Base-by-base conservation (phyloP, 2,888 invertebrate genomes). In the Apodemia hepburni region DNA sequence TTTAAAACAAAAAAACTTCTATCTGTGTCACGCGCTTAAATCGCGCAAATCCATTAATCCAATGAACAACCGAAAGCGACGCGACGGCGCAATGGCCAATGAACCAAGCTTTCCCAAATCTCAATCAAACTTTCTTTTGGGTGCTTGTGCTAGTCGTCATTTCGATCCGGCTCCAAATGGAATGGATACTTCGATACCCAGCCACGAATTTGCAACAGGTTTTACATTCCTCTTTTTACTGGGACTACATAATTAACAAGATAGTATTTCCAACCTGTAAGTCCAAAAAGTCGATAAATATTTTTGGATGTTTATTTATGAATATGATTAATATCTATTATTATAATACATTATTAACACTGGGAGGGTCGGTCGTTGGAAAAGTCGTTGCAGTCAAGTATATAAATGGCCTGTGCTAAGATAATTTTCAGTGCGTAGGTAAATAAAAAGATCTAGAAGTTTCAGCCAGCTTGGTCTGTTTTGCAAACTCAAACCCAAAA, bases 171-270 rank as follows among this genome's bases (percentile, higher is more conserved):
- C n/a, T n/a, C 38, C 38, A 12, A 38, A 12, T 12, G 45, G 45
- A 38, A n/a, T 45, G n/a, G 45, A 7, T 38, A n/a, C 5, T 15
- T 45, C n/a, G n/a, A n/a, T n/a, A n/a, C n/a, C n/a, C 51, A 18
- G 15, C 54, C 38, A 17, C 57, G 61, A 62, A 62, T 64, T 58
- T 18, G 60, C 54, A 59, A 66, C 59, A 61, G 65, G 67, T 65
- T 67, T 62, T 62, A 62, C 65, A 61, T 65, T 64, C 67, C 65
- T 65, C 65, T 8, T 58, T 57, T 57, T 64, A 64, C 61, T 61
- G 57, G 60, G 64, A 64, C 6, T n/a, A 49, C 58, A 64, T 47
- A 11, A 58, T 18, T 7, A n/a, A n/a, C n/a, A n/a, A 45, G 45
- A 45, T 45, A 45, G 38, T 38, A 38, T 12, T 38, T 38, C 12